phyloP scores from a whole-genome alignment of 2,113 vertebrate species.

The Malurus melanocephalus region DNA sequence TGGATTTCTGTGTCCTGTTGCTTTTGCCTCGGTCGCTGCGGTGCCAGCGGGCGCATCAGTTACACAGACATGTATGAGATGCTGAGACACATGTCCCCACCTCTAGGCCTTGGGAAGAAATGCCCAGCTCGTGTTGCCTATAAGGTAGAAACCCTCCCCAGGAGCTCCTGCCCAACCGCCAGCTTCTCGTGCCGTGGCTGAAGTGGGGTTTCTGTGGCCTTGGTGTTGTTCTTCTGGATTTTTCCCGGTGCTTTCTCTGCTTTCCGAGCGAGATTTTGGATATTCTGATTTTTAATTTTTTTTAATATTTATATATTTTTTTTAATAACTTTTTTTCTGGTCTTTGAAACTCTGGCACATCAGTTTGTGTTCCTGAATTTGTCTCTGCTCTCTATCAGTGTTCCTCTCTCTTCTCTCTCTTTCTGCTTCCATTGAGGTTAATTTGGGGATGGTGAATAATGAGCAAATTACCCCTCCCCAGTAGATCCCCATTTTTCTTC shows the following conservation, averaged over 20 bases:
- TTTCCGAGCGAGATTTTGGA: constrained; percentile 20
- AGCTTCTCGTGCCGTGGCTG: constrained; percentile 52
- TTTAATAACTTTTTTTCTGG: background rate
- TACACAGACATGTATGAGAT: constrained; percentile 99
- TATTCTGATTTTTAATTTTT: background rate
- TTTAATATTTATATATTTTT: background rate
- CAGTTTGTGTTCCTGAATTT: constrained; percentile 18
- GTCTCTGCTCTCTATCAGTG: constrained; percentile 15
- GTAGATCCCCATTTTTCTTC: constrained; percentile 8
- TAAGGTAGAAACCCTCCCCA: constrained; percentile 86
- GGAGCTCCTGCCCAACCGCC: background rate
- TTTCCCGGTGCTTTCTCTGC: constrained; percentile 46
- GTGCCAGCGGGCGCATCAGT: constrained; percentile 94
- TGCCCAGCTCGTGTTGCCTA: constrained; percentile 96
- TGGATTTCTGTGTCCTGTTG: background rate
- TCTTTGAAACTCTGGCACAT: constrained; percentile 21
- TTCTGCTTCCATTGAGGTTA: constrained; percentile 10
- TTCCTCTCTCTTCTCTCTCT: constrained; percentile 2
- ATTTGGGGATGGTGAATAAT: background rate
- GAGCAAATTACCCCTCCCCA: background rate
- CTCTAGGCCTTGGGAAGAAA: constrained; percentile 98
- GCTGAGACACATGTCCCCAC: constrained; percentile 98
- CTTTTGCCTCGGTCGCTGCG: constrained; percentile 55
- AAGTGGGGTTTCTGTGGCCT: constrained; percentile 44
- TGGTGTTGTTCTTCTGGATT: constrained; percentile 19